Evolutionary conservation across 2,888 invertebrate genomes (phyloP).

Genomic region (Calameuta filiformis): DNA sequence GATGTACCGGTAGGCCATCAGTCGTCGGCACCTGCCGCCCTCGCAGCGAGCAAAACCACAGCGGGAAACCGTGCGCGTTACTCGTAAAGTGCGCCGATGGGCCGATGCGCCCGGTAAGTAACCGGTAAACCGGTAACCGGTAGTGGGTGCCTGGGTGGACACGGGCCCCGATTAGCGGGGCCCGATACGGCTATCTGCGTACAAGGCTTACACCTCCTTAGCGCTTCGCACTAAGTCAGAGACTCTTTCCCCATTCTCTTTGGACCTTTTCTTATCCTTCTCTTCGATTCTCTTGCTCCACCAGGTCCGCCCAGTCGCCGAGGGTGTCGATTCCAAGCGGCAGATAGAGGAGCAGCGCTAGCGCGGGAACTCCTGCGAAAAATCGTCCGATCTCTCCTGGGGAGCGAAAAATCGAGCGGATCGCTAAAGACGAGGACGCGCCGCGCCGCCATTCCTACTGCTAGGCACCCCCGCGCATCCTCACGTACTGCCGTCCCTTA

Average conservation of each 20-base stretch:
- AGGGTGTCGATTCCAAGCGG: constrained; percentile 45
- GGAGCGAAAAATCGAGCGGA: constrained; percentile 35
- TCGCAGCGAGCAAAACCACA: constrained; percentile 5
- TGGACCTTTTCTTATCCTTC: background rate
- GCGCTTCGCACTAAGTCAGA: constrained; percentile 28
- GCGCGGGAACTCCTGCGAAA: constrained; percentile 18
- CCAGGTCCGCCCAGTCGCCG: background rate
- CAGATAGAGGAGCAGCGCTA: constrained; percentile 38
- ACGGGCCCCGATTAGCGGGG: constrained; percentile 38
- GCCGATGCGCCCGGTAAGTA: background rate
- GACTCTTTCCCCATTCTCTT: background rate
- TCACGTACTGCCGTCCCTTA: constrained; percentile 48
- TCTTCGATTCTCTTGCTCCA: background rate
- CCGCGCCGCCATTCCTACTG: constrained; percentile 1
- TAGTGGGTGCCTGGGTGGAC: constrained; percentile 48
- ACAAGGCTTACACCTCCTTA: constrained; percentile 50
- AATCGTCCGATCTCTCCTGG: constrained; percentile 21
- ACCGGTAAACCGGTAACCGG: constrained; percentile 28
- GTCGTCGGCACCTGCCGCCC: constrained; percentile 17
- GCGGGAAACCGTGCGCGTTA: constrained; percentile 1
- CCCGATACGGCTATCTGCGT: constrained; percentile 45
- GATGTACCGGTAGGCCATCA: background rate
- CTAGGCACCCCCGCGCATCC: constrained; percentile 11
- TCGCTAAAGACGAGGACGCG: constrained; percentile 27
- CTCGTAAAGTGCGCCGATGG: background rate